Base-by-base conservation (phyloP, 2,113 vertebrate species). In the Alectura lathami region DNA sequence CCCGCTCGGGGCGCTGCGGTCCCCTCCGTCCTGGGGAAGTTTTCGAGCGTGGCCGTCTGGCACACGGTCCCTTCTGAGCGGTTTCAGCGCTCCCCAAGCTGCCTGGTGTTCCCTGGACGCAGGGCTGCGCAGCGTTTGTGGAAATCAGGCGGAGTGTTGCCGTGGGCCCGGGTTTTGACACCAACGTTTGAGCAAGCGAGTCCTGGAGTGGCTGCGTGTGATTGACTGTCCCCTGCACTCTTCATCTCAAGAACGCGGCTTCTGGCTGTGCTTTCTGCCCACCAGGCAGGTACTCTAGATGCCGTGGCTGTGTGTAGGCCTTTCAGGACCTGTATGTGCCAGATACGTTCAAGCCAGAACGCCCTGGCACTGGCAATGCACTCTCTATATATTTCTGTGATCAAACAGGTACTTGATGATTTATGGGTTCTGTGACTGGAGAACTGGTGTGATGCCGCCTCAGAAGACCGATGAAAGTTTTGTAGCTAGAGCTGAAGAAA, bases 311-410 rank as follows among this genome's bases (percentile, higher is more conserved):
- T 38, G 59, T 80, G 32, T 4, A 36, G 45, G n/a, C 56, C 47
- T 86, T 79, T 60, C 40, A 3, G 60, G 40, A 27, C 4, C 64
- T 9, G 1, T 6, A 0, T 12, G 30, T 16, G 36, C 60, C 48
- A 73, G 30, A 3, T 3, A 0, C 0, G 0, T 2, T 17, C 42
- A 32, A 34, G 2, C 3, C 2, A 0, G 53, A 56, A 38, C 4
- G 1, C 3, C 26, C 45, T n/a, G 30, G 18, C 27, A 32, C 14
- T 32, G 20, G 32, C 1, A 16, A 69, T 63, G 15, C 27, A 11
- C 17, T 57, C 20, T 42, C 36, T 1, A 1, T 20, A 45, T 45
- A 13, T 47, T 79, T n/a, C 6, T 56, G 79, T 11, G 51, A 27
- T 42, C 66, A 83, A 50, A 63, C 66, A 83, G 83, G 72, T 81